Base-by-base conservation (phyloP, 2,797 vertebrate species). In the Leucoraja ocellata region DNA sequence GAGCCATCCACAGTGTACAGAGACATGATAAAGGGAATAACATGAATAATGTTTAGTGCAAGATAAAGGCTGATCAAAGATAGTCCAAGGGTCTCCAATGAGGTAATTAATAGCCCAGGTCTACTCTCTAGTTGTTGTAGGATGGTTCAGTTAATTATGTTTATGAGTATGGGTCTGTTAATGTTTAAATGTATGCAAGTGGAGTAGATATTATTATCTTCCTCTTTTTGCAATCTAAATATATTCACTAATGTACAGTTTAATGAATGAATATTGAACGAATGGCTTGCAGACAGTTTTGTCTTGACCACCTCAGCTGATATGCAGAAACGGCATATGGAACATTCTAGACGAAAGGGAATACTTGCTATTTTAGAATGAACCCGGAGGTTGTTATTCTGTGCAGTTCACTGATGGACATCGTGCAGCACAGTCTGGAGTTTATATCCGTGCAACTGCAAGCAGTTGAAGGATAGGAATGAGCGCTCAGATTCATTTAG, bases 121-220 rank as follows among this genome's bases (percentile, higher is more conserved):
- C 46, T 54, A 54, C 46, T 54, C 46, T 54, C 3, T 54, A 54
- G 46, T 5, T 54, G 46, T 54, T 54, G 46, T 54, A 54, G 46
- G 46, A 54, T 54, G 46, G 4, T 54, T 54, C 46, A 54, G 46
- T 54, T 54, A 54, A 54, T 25, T 65, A 39, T 32, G 88, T 25
- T 25, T 80, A 25, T 93, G 78, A 73, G 39, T 10, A 68, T 46
- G 58, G 73, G 39, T 93, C 0, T 76, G 91, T 9, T 23, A 23
- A 28, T 80, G 61, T 58, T 7, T 92, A 32, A 10, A 16, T 93
- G 84, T 36, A 0, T 93, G 32, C 65, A 39, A 93, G 81, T 93
- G 73, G 94, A 94, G 93, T 93, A 93, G 93, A 94, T 95, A 93
- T 46, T 78, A 93, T 93, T 93, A 90, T 91, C 93, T 93, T 94